Evolutionary conservation across 2,797 vertebrate species (phyloP), one percentile per base, ranked within the genome.

Genomic region (Huso huso): DNA sequence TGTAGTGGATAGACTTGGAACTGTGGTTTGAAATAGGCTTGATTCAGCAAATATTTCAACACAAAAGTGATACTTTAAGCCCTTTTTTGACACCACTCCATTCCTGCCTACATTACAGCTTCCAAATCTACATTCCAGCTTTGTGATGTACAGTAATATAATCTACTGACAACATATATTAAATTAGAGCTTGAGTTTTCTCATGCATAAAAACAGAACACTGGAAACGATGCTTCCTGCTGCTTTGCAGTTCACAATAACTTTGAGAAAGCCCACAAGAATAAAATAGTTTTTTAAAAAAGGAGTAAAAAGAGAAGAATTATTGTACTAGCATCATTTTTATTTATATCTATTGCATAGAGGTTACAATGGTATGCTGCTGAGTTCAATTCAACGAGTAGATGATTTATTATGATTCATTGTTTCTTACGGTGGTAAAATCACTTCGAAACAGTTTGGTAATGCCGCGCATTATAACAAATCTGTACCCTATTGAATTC

Each of bases 21-120:
- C 10, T 13, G 55, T 3, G 48, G 4, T 10, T 11, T 4, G 51
- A 10, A n/a, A 62, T 48, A 58, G 65, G 62, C 50, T 75, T 73
- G 72, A 75, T 83, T 73, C 79, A 85, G 77, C 85, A 81, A 81
- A 75, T 66, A 72, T 74, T 82, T 84, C 78, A 81, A 88, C 78
- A 79, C 84, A 86, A 86, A 87, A 86, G 84, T 83, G 81, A 84
- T 81, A 78, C 71, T 68, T 49, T 61, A 13, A 37, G 59, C 64
- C 61, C 74, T 73, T 6, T 7, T 58, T 58, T 58, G 10, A 13
- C 55, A 58, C 12, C 55, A 58, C 68, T 71, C 75, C 77, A 65
- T 77, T 72, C 77, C 64, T 68, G 68, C 60, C 61, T 68, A 71
- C 72, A 81, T 50, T 58, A 63, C 49, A 51, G 71, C 69, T 59